Conservation (phyloP, 2,888 invertebrate genomes). For the Cyclophora punctaria region DNA sequence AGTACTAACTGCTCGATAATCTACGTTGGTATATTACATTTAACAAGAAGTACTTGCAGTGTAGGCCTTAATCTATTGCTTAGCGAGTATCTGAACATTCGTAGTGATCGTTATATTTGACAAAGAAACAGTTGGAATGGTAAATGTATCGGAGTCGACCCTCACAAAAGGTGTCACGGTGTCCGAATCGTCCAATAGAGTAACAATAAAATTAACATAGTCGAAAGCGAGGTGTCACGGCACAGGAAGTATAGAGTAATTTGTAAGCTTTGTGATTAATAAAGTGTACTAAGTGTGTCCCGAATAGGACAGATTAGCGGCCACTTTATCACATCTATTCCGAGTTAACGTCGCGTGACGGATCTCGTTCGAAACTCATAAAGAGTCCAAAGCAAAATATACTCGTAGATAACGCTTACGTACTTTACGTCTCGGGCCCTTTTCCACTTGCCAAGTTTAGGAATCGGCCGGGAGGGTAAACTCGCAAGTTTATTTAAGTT, state of each 20-base stretch:
- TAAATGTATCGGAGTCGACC: conserved; percentile 45
- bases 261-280: conserved; percentile 76
- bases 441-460: conserved; percentile 67
- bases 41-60: too few relatives aligned
- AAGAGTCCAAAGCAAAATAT: conserved; percentile 74
- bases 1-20: too few relatives aligned
- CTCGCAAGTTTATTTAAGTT: conserved; percentile 62
- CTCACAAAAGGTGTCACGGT: conserved; percentile 55
- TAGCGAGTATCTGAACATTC: conserved; percentile 4
- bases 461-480: conserved; percentile 49
- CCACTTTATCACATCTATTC: conserved; percentile 74
- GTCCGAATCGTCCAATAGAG: conserved; percentile 62
- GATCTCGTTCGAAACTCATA: conserved; percentile 74
- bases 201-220: conserved; percentile 72
- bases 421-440: conserved; percentile 66
- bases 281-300: conserved; percentile 74
- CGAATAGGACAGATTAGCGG: conserved; percentile 75
- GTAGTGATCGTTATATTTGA: conserved; percentile 15
- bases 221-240: conserved; percentile 62
- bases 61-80: too few relatives aligned
- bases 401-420: conserved; percentile 66
- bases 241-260: conserved; percentile 72
- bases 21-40: too few relatives aligned
- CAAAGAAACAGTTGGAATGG: conserved; percentile 35
- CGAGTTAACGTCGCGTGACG: conserved; percentile 74